These are phyloP conservation scores for Hapalemur alaotrensis DNA, from an alignment of 2,797 vertebrate species.

Conservation along the genomic window DNA sequence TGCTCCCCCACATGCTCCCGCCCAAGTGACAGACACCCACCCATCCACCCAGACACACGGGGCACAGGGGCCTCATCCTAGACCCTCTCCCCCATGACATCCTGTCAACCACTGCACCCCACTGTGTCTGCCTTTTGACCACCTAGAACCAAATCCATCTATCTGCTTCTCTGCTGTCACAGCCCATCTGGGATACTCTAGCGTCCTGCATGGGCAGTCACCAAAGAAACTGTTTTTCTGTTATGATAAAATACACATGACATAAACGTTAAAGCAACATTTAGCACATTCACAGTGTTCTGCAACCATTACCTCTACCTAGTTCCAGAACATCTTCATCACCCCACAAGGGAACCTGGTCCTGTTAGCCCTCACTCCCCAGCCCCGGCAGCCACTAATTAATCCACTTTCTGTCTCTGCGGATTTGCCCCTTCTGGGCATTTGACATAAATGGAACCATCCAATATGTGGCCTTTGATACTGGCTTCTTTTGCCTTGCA, in stretches of 20 bases:
- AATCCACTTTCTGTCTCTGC: neutral
- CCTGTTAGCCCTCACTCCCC: no score
- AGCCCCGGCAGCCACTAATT: no score
- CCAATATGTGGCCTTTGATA: neutral
- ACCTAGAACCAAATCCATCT: neutral
- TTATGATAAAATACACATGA: no score
- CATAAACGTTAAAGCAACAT: neutral
- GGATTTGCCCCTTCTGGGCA: neutral
- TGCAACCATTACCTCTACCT: neutral
- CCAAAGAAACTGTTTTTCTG: no score
- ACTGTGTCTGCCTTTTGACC: neutral
- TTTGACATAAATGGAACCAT: neutral
- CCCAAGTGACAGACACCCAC: neutral
- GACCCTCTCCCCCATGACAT: accelerated
- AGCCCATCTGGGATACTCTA: no score
- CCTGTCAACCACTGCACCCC: neutral
- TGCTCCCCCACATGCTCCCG: no score
- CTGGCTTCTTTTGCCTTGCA: neutral
- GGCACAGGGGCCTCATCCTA: accelerated
- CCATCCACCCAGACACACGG: neutral
- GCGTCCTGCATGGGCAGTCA: neutral
- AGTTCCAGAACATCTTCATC: neutral
- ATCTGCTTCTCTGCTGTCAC: neutral
- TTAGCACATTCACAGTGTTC: neutral
- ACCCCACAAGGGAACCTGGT: neutral